Percentiles rank a stretch among this genome's conserved stretches.
Evolutionary conservation across 2,113 vertebrate genomes (phyloP).

Genomic region (Archilochus colubris): DNA sequence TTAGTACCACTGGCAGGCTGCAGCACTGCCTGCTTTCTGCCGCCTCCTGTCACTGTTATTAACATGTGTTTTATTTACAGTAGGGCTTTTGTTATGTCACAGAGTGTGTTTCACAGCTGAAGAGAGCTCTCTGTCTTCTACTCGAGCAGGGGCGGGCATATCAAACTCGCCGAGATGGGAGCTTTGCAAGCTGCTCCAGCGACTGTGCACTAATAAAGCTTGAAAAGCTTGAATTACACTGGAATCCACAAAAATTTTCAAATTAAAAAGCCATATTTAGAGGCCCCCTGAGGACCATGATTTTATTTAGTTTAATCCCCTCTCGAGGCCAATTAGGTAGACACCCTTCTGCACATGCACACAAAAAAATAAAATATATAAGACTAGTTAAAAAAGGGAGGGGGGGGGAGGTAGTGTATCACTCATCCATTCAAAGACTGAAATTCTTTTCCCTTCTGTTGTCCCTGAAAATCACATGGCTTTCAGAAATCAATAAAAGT

Average conservation of each 20-base stretch:
- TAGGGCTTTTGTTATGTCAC: neutral
- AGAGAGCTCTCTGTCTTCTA: slow-evolving; percentile 19
- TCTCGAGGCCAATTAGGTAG: slow-evolving; percentile 83
- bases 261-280: slow-evolving; percentile 85
- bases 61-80: slow-evolving; percentile 41
- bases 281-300: slow-evolving; percentile 76
- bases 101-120: neutral
- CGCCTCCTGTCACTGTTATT: slow-evolving; percentile 25
- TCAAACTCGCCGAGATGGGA: slow-evolving; percentile 25
- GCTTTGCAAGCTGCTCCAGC: slow-evolving; percentile 59
- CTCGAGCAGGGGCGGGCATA: neutral
- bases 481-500: slow-evolving; percentile 72
- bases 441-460: slow-evolving; percentile 75
- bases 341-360: slow-evolving; percentile 73
- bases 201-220: slow-evolving; percentile 78
- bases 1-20: neutral
- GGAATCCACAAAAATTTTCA: slow-evolving; percentile 83
- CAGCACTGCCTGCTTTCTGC: slow-evolving; percentile 1
- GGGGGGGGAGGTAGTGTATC: slow-evolving; percentile 45
- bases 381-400: slow-evolving; percentile 18
- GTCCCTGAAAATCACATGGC: slow-evolving; percentile 59
- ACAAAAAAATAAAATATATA: slow-evolving; percentile 2
- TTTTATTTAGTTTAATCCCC: slow-evolving; percentile 84
- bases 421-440: slow-evolving; percentile 62
- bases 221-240: slow-evolving; percentile 84